Evolutionary conservation across 2,113 vertebrate genomes (phyloP), one percentile per base, ranked within the genome.

Genomic region (Danionella cerebrum): DNA sequence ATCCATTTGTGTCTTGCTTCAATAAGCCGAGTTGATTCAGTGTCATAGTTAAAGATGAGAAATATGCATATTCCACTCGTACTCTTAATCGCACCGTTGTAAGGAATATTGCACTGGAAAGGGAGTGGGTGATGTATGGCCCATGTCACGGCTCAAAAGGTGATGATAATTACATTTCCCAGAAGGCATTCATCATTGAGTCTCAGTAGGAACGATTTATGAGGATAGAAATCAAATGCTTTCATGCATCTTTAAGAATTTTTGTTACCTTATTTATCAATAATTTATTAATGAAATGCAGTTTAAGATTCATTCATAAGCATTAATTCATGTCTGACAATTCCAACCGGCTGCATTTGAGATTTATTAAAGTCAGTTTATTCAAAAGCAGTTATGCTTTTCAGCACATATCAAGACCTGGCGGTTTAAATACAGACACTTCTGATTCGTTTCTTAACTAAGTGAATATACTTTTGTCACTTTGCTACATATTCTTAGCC

Each of bases 91-190:
- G 33, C 33, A 21, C 11, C 5, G 31, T 1, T n/a, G 33, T 10
- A 57, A 38, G 18, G 19, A n/a, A 57, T 57, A 22, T 36, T 9
- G 12, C 31, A 55, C 35, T 57, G 53, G 2, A 1, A 33, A 53
- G 6, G 51, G 33, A 57, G 33, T 38, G 53, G 53, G 19, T 57
- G 53, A 57, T 57, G 33, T 57, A 57, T 57, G 24, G 35, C 54
- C 54, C 1, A n/a, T 58, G 35, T 41, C 33, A 39, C 13, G 2
- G n/a, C 21, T 41, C 54, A 58, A 39, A 58, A 58, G 19, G 13
- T 39, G 35, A 58, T 39, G 35, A 58, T 58, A 58, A 58, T 58
- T 58, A 24, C 54, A 58, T 24, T 41, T 58, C 21, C 19, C 21
- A 24, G 19, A 6, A 58, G 19, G 21, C 54, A 0, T 41, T 58